Base-by-base conservation (phyloP, 92 coral and sea anemone species). In the Parazoanthus darwini region DNA sequence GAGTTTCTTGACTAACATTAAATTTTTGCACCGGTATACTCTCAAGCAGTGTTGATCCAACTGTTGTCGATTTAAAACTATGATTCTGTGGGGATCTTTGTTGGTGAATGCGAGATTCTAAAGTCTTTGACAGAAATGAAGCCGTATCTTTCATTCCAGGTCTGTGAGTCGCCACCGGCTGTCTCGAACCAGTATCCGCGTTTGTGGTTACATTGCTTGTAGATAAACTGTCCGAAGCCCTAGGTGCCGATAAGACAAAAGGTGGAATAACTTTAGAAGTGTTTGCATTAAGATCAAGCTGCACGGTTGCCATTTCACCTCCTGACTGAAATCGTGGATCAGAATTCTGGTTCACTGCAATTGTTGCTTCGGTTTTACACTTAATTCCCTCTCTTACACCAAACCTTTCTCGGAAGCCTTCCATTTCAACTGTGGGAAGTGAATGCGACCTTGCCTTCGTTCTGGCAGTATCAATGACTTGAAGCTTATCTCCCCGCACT, bases 131-230 rank as follows among this genome's bases (percentile, higher is more conserved):
- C 16, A 95, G 78, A 67, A 88, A 85, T 1, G 94, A 88, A 10
- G 98, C 25, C 3, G 94, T 74, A 23, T 92, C 96, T 77, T 91
- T 95, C 18, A 80, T 80, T 10, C 94, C 89, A 5, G 88, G 82
- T 26, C 91, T 79, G 44, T 93, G 94, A 44, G 91, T 74, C 70
- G 98, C 98, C 35, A 95, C 90, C 8, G 98, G 98, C 36, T 95
- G 98, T 8, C 98, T 89, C n/a, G 96, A 93, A 23, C 96, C 95
- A 43, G 90, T 88, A 44, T 95, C 98, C 2, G 92, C 88, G 87
- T 94, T 89, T 9, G 98, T 93, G 76, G 90, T 92, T 65, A 93
- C 90, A 71, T 95, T 93, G 7, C 91, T 91, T 35, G 98, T 95
- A 0, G 98, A 93, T 50, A 90, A 89, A 35, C 92, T 87, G 72